Base-by-base conservation (phyloP, 2,888 invertebrate genomes). In the Melangyna quadrimaculata region DNA sequence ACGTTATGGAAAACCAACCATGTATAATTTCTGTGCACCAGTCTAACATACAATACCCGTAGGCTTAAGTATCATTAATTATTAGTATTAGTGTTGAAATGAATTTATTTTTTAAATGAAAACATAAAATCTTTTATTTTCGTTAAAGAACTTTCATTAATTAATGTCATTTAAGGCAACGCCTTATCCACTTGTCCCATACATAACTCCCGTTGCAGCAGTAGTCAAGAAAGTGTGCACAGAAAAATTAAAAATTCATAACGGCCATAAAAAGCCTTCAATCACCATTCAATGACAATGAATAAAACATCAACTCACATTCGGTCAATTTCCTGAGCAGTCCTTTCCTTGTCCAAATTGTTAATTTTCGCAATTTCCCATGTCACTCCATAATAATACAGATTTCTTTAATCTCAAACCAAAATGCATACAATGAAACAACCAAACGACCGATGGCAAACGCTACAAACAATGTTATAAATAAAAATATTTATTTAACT, bases 211-310 rank as follows among this genome's bases (percentile, higher is more conserved):
- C 40, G 17, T 17, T 40, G 14, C 40, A 40, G 6, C 40, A 43
- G 0, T 17, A 8, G 5, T 4, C n/a, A 10, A 22, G 35, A 12
- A 17, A 12, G 14, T 19, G n/a, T 67, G 19, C 37, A 61, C 53
- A 14, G 59, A 51, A n/a, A 1, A 48, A 84, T 73, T 88, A 79
- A 81, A 87, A 79, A 88, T 88, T 88, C 88, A 88, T 87, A 84
- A 71, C 87, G 51, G 71, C 53, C 35, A 79, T 57, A 87, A 71
- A 87, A 87, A 84, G 83, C 88, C 79, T 78, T 87, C 80, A 73
- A 87, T 88, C 88, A 87, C 37, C 74, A 81, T 82, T 70, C 53
- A 74, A 59, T 71, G 35, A 1, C 75, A 19, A 61, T 61, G 61
- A 69, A 53, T 70, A 40, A 32, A 77, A 74, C 53, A 82, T 63